Percentiles rank a stretch among this genome's conserved stretches.
These are phyloP conservation scores for Brachyopa scutellaris DNA, from an alignment of 2,888 invertebrate species.

Conservation along the genomic window DNA sequence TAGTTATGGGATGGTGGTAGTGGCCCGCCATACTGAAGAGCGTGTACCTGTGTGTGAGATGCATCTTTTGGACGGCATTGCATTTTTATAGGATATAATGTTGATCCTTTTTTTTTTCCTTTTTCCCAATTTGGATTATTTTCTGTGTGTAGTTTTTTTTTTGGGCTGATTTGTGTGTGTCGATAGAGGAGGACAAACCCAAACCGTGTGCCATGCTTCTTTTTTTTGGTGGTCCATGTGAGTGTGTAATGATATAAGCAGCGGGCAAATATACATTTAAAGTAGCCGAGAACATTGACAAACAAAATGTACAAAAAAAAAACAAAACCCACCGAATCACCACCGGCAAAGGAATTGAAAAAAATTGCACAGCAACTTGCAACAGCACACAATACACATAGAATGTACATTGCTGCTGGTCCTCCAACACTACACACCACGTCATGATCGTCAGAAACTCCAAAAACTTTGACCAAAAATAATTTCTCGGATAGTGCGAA, in stretches of 20 bases:
- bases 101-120: conserved; percentile 68
- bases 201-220: conserved; percentile 60
- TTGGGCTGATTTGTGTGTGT: conserved; percentile 72
- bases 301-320: conserved; percentile 57
- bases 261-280: conserved; percentile 69
- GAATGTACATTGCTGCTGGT: conserved; percentile 67
- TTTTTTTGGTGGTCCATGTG: conserved; percentile 51
- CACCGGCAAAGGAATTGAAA: conserved; percentile 61
- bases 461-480: conserved; percentile 80
- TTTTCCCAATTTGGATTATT: conserved; percentile 77
- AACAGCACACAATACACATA: conserved; percentile 74
- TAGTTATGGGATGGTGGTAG: conserved; percentile 36
- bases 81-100: conserved; percentile 72
- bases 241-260: conserved; percentile 72
- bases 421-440: conserved; percentile 61
- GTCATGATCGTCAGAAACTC: conserved; percentile 74
- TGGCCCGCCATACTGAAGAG: conserved; percentile 32
- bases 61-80: conserved; percentile 71
- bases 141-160: conserved; percentile 74
- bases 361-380: conserved; percentile 73
- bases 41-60: conserved; percentile 66
- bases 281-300: conserved; percentile 71
- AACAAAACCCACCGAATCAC: conserved; percentile 73
- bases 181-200: conserved; percentile 74
- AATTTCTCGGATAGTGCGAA: conserved; percentile 80